Evolutionary conservation across 2,888 invertebrate genomes (phyloP).

Genomic region (Lasius platythorax): DNA sequence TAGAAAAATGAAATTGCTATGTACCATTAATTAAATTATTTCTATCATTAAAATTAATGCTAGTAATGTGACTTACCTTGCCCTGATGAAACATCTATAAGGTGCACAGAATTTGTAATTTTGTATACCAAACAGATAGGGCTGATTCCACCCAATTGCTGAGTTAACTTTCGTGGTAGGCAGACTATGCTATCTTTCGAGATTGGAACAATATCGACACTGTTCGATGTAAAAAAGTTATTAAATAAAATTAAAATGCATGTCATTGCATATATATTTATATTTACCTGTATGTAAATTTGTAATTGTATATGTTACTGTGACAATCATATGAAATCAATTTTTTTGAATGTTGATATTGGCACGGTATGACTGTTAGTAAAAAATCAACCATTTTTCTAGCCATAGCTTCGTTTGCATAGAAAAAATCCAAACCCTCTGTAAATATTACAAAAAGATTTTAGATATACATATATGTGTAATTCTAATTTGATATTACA

Average conservation of each 20-base stretch:
- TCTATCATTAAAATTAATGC: not conserved
- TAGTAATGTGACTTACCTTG: conserved; percentile 89
- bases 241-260: conserved; percentile 46
- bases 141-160: conserved; percentile 95
- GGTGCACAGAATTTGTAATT: conserved; percentile 95
- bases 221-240: conserved; percentile 82
- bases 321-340: conserved; percentile 98
- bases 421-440: conserved; percentile 99
- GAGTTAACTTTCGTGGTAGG: conserved; percentile 94
- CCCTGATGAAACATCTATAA: conserved; percentile 96
- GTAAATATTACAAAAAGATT: conserved; percentile 68
- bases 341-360: conserved; percentile 96
- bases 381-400: conserved; percentile 98
- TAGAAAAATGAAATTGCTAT: conserved; percentile 79
- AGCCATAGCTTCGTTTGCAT: conserved; percentile 94
- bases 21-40: conserved; percentile 1
- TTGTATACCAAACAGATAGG: conserved; percentile 95
- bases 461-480: not conserved
- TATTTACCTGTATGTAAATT: conserved; percentile 91
- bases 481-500: not conserved
- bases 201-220: conserved; percentile 97
- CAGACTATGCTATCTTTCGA: conserved; percentile 98
- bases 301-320: conserved; percentile 98
- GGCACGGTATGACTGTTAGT: conserved; percentile 94
- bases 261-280: not conserved